These are phyloP conservation scores for Dipodomys merriami DNA, from an alignment of 2,113 vertebrate species.

Conservation along the genomic window DNA sequence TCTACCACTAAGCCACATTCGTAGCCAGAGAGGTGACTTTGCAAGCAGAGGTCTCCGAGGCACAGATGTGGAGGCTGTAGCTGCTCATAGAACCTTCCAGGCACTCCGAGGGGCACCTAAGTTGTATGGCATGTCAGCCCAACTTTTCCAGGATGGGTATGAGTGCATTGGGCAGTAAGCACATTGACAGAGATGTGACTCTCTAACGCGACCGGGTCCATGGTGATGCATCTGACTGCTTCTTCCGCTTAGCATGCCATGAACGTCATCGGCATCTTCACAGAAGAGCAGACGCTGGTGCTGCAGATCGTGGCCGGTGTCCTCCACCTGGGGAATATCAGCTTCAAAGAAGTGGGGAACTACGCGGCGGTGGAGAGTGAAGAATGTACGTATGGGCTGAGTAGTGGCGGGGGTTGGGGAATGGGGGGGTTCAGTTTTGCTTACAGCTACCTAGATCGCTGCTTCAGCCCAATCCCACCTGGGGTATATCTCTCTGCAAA, in stretches of 20 bases:
- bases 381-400: constrained; percentile 90
- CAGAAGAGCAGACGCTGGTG: constrained; percentile 91
- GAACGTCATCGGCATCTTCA: constrained; percentile 96
- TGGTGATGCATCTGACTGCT: neutral
- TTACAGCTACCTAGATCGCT: neutral
- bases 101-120: no score
- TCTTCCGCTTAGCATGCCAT: constrained; percentile 92
- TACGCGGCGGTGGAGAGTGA: constrained; percentile 97
- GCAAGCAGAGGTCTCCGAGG: no score
- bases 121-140: neutral
- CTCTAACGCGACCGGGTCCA: no score
- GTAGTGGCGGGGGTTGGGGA: neutral
- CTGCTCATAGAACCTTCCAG: no score
- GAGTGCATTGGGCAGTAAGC: accelerated
- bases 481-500: neutral
- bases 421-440: neutral
- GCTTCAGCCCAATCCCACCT: neutral
- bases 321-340: constrained; percentile 97
- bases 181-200: no score
- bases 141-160: neutral
- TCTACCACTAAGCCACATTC: no score
- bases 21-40: no score
- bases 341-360: constrained; percentile 96
- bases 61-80: no score
- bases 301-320: constrained; percentile 97